Base-by-base conservation (phyloP, 2,797 vertebrate genomes). In the Rhadinocentrus ornatus region DNA sequence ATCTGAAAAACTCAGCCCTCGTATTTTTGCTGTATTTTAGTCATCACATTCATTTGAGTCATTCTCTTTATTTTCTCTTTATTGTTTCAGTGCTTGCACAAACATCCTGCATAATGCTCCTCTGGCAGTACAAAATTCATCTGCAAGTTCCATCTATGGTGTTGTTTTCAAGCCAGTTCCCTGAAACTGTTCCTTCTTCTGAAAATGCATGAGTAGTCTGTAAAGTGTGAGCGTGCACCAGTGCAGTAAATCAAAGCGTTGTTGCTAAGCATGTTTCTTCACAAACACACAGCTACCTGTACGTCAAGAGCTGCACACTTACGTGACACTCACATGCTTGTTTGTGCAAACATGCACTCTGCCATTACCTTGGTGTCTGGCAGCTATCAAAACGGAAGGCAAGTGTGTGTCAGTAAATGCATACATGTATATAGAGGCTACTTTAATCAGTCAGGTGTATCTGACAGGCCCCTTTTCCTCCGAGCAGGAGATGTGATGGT, bases 401-500 rank as follows among this genome's bases (percentile, higher is more conserved):
- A 46, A 73, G 77, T 78, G 77, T 31, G 72, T 86, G 68, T 73
- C 67, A 83, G 75, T 87, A 87, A 80, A 90, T 85, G 82, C 72
- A 89, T 80, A 55, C 73, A 87, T 88, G 81, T 90, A 78, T 86
- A 85, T 72, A 68, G 59, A 82, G 77, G 77, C 61, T 68, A 62
- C 72, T 90, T 87, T 80, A 85, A 91, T 92, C 87, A 71, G 81
- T 91, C 88, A 91, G 52, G n/a, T 63, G 2, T 41, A 64, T 58
- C 62, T 90, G 88, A 92, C 91, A 90, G 84, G 61, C 66, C 77
- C 76, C 89, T n/a, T 92, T 92, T 90, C 79, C 86, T 73, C 41
- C 0, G 32, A 85, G 79, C 50, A 57, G 22, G 37, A 69, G 67
- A 83, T 83, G 83, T 86, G 81, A 89, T 87, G 84, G 71, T 87